Evolutionary conservation across 2,797 vertebrate species (phyloP), one percentile per base, ranked within the genome.

Genomic region (Orestias chungarensis): DNA sequence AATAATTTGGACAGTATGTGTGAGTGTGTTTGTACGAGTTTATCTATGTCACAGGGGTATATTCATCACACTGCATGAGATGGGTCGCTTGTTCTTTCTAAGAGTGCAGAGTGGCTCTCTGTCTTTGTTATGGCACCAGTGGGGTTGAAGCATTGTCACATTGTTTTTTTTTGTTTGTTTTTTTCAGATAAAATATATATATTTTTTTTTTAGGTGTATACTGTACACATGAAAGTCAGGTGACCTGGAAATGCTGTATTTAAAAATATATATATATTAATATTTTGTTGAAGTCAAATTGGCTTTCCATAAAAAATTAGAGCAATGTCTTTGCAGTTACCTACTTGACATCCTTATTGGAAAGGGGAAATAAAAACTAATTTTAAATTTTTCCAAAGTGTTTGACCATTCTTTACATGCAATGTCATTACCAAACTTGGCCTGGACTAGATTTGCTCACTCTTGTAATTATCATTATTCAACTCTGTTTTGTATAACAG

Each of bases 31-130:
- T 43, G 70, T 33, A 42, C 5, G 35, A 82, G 55, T 62, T 71
- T 69, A 73, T 68, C 66, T 68, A 66, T 33, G 7, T 40, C 7
- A 27, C 62, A 52, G 20, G 50, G 83, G 72, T 75, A 31, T 71
- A 80, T 90, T 81, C 68, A 83, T 88, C 87, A 84, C 79, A 86
- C 69, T 81, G 71, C 29, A 65, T 18, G 50, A 74, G 73, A 76
- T 27, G 23, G 78, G 67, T 73, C 50, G 79, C 76, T 69, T 84
- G 82, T 75, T 72, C 72, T 66, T 79, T 52, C 76, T 70, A 42
- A 9, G 70, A 75, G 79, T 79, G 76, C 72, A 70, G 31, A 66
- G 74, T 15, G 46, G 71, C 70, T 77, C 78, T 87, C 80, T 23
- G 65, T 88, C 83, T 91, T 82, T 88, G 84, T 90, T 86, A 86